phyloP scores from a whole-genome alignment of 2,113 vertebrate genomes.

The Gymnocephalus cernua region DNA sequence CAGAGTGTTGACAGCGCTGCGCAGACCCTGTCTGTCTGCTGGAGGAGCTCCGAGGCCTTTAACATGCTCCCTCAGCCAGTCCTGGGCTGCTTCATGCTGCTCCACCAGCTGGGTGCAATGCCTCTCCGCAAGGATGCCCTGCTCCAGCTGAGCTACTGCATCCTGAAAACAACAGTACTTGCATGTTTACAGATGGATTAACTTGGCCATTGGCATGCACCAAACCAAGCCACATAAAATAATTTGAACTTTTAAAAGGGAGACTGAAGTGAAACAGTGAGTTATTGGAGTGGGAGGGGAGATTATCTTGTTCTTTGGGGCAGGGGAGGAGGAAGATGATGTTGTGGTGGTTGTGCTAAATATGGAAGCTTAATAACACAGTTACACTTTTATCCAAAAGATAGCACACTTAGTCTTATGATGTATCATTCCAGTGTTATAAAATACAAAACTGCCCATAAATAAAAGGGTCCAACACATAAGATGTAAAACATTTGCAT shows the following conservation, averaged over 20 bases:
- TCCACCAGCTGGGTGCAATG: constrained; percentile 82
- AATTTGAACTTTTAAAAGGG: no score
- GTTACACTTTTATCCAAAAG: background rate
- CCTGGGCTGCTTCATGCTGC: constrained; percentile 83
- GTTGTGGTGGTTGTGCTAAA: background rate
- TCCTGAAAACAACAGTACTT: constrained; percentile 58
- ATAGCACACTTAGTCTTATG: background rate
- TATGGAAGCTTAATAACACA: background rate
- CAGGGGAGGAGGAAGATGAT: background rate
- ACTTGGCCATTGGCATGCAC: no score
- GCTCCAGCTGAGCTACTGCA: constrained; percentile 55
- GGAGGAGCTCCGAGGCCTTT: constrained; percentile 72
- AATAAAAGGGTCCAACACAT: background rate
- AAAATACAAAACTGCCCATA: background rate
- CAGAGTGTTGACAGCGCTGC: constrained; percentile 76
- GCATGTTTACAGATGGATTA: background rate
- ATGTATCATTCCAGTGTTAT: background rate
- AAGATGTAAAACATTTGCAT: background rate
- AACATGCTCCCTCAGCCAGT: constrained; percentile 84
- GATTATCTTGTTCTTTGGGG: background rate
- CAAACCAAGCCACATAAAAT: no score
- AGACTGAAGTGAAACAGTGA: background rate
- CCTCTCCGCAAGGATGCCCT: constrained; percentile 76
- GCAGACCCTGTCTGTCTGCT: constrained; percentile 69
- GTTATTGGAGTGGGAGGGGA: background rate